A percentile compares a stretch with the other conserved stretches of the same genome.
phyloP scores from a whole-genome alignment of 2,888 invertebrate genomes.

The Scaptomyza cyrtandrae region DNA sequence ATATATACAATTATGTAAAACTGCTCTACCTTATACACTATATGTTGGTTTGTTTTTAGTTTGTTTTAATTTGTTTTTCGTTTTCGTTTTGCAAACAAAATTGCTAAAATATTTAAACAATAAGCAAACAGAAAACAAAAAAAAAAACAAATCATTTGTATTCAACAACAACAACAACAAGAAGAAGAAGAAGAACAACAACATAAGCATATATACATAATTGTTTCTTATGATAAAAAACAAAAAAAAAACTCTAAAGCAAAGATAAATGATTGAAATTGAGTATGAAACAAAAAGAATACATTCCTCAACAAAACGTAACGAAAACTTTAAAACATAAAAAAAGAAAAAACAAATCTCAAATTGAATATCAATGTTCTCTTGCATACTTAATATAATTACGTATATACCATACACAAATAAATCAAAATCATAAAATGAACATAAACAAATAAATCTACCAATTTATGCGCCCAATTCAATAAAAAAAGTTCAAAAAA shows the following conservation, averaged over 20 bases:
- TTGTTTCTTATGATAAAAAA: conserved; percentile 29
- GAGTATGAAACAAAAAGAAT: neutral
- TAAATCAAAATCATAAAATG: conserved; percentile 26
- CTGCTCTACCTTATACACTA: conserved; percentile 23
- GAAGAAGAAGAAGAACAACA: too few relatives aligned
- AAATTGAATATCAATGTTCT: conserved; percentile 62
- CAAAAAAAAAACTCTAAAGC: conserved; percentile 5
- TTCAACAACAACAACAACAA: conserved; percentile 19
- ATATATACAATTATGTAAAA: conserved; percentile 35
- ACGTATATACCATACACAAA: conserved; percentile 42
- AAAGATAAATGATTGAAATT: conserved; percentile 6
- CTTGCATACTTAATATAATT: conserved; percentile 55
- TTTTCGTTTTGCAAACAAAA: conserved; percentile 6
- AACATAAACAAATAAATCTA: conserved; percentile 19
- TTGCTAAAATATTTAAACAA: conserved; percentile 65
- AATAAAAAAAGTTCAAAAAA: neutral
- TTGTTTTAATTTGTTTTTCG: conserved; percentile 8
- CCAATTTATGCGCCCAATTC: conserved; percentile 31
- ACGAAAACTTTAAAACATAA: conserved; percentile 20
- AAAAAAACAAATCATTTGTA: conserved; percentile 30
- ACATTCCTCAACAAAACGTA: conserved; percentile 54
- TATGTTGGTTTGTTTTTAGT: conserved; percentile 28
- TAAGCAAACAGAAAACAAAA: conserved; percentile 12
- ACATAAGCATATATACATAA: conserved; percentile 21
- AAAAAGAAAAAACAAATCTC: neutral